These are phyloP conservation scores for Hydriomena furcata DNA, from an alignment of 2,888 invertebrate species.

Conservation along the genomic window DNA sequence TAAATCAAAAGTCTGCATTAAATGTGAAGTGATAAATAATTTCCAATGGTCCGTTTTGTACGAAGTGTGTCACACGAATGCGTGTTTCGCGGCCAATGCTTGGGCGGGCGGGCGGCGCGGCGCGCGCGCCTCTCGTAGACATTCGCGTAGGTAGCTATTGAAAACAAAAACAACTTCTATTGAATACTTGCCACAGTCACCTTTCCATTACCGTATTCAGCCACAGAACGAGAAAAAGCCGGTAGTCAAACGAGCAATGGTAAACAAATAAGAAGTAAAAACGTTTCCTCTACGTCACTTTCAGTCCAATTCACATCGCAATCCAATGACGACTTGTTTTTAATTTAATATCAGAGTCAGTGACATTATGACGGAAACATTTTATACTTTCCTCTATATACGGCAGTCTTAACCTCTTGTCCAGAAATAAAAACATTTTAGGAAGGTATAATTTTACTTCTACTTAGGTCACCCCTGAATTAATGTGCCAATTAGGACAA, in stretches of 20 bases:
- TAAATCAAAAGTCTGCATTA: slow-evolving; percentile 24
- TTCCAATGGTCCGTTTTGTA: slow-evolving; percentile 44
- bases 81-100: slow-evolving; percentile 56
- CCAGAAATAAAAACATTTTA: slow-evolving; percentile 23
- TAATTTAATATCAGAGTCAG: slow-evolving; percentile 68
- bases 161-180: slow-evolving; percentile 22
- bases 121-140: slow-evolving; percentile 48
- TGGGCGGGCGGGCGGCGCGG: slow-evolving; percentile 61
- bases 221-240: background rate
- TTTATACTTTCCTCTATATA: slow-evolving; percentile 35
- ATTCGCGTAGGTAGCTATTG: slow-evolving; percentile 32
- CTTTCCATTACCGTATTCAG: slow-evolving; percentile 41
- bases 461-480: background rate
- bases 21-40: slow-evolving; percentile 29
- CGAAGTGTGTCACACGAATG: slow-evolving; percentile 68
- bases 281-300: background rate
- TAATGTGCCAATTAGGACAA: too few relatives aligned
- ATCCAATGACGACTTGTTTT: slow-evolving; percentile 64
- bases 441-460: background rate
- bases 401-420: slow-evolving; percentile 19
- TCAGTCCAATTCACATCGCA: slow-evolving; percentile 34
- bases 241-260: slow-evolving; percentile 37
- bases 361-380: slow-evolving; percentile 60
- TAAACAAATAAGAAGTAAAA: slow-evolving; percentile 13
- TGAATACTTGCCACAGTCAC: slow-evolving; percentile 6